Evolutionary conservation across 2,113 vertebrate species (phyloP), one percentile per base, ranked within the genome.

Genomic region (Serinus canaria): DNA sequence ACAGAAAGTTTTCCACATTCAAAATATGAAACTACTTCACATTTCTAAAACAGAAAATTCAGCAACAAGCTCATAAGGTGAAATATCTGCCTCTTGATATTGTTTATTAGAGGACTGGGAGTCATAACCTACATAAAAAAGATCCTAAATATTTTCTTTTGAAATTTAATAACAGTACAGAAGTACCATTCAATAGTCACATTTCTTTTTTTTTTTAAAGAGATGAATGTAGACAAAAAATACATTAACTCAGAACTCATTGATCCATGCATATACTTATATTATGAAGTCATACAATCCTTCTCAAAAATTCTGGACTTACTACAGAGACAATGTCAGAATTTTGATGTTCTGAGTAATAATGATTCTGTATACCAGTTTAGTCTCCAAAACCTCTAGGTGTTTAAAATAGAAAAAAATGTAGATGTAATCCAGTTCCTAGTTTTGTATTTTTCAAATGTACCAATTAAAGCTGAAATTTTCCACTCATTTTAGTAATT

Each of bases 191-290:
- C 3, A 3, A 77, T 50, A 46, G 17, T 39, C 33, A 44, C 6
- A 35, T 53, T 73, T 63, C 5, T 63, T 77, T 81, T 63, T 41
- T 41, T 63, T 67, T 30, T 82, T 18, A 19, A 68, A 47, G 6
- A 62, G 20, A 62, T 67, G 1, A 75, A 84, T 50, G 33, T 23
- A 67, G 30, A 52, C 9, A 39, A 83, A 60, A 20, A 55, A 22
- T 20, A 52, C 5, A 47, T 10, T 69, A 30, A 68, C 35, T 73
- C n/a, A 85, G 37, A 78, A 44, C 9, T 33, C 33, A 25, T 22
- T 69, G 35, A 31, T 44, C 30, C 16, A 7, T 28, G 5, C 1
- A 1, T 43, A 49, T 9, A 58, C 4, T 31, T 3, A 1, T 35
- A 58, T 33, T 59, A 33, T 59, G 44, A 77, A 85, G 41, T 35